phyloP scores from a whole-genome alignment of 2,113 vertebrate species.

The Phalacrocorax carbo region DNA sequence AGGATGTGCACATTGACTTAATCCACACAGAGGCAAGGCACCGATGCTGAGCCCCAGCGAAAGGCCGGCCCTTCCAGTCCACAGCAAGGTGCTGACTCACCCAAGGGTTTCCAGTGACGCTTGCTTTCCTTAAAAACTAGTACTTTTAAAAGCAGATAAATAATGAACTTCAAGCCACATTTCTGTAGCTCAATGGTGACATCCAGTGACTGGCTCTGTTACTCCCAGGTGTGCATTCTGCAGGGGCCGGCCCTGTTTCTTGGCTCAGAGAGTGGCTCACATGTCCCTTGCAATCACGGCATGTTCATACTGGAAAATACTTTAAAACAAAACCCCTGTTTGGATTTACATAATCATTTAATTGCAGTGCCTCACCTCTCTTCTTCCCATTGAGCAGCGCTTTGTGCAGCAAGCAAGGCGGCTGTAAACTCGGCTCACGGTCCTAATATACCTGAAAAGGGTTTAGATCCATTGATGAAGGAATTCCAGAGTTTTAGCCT shows the following conservation, averaged over 20 bases:
- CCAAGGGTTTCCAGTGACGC: neutral
- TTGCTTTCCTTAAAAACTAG: neutral
- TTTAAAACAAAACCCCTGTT: conserved; percentile 65
- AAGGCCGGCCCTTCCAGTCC: neutral
- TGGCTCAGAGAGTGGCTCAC: neutral
- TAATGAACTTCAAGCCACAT: neutral
- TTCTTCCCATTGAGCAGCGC: neutral
- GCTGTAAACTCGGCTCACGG: neutral
- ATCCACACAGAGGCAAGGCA: neutral
- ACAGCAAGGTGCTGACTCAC: neutral
- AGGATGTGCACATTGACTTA: neutral
- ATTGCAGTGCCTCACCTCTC: conserved; percentile 57
- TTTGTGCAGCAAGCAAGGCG: neutral
- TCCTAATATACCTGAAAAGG: neutral
- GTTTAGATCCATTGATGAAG: neutral
- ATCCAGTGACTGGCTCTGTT: conserved; percentile 76
- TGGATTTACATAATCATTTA: conserved; percentile 70
- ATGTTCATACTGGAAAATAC: conserved; percentile 28
- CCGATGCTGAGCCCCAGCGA: accelerated
- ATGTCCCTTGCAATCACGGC: conserved; percentile 39
- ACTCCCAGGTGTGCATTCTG: conserved; percentile 66
- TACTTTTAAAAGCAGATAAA: conserved; percentile 6
- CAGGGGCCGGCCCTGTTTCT: neutral
- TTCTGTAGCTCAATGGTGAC: conserved; percentile 81
- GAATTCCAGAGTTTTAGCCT: neutral